Evolutionary conservation across 1,140 invertebrate genomes (phyloP).

Genomic region (Papilio dardanus): DNA sequence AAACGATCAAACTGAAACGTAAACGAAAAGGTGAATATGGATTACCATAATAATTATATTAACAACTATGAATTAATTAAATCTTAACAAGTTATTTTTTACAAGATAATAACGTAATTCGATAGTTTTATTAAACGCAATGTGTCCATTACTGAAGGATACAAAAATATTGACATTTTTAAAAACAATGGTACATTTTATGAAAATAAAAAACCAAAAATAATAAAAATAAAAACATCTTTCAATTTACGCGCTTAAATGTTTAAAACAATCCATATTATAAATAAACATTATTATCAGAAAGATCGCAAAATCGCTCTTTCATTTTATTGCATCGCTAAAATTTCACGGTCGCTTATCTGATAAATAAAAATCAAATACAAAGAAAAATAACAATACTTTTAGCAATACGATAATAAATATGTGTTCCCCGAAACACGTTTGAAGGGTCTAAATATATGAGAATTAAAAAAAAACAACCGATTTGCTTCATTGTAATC

Average conservation of each 20-base stretch:
- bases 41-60: too few relatives aligned
- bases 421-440: constrained; percentile 40
- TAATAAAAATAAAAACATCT: too few relatives aligned
- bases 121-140: too few relatives aligned
- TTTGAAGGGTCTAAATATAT: constrained; percentile 32
- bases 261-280: background rate
- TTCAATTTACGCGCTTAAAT: background rate
- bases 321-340: constrained; percentile 35
- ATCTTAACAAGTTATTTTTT: too few relatives aligned
- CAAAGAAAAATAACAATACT: constrained; percentile 3
- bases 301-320: background rate
- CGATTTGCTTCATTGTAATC: constrained; percentile 6
- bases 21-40: background rate
- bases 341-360: constrained; percentile 27
- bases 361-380: constrained; percentile 31
- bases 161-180: too few relatives aligned
- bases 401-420: constrained; percentile 37
- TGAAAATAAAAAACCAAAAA: too few relatives aligned
- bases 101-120: too few relatives aligned
- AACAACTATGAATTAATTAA: too few relatives aligned
- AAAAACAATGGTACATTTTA: too few relatives aligned
- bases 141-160: too few relatives aligned
- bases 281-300: constrained; percentile 29
- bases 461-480: background rate
- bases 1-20: background rate